These are phyloP conservation scores for Silvanus unidentatus DNA, from an alignment of 2,888 invertebrate species.

Conservation along the genomic window DNA sequence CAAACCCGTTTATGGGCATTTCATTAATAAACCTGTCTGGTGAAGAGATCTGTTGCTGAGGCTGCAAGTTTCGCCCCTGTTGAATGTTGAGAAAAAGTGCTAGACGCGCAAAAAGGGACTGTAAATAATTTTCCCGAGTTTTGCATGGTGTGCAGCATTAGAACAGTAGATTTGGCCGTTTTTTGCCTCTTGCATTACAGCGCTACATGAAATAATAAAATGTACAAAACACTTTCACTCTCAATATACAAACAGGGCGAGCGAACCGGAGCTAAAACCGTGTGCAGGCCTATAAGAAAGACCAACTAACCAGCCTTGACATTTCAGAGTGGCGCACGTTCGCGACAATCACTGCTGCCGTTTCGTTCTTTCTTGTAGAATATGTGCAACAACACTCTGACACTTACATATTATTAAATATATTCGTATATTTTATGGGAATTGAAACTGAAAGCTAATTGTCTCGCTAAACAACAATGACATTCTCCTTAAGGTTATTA, in stretches of 20 bases:
- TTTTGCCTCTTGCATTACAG: background rate
- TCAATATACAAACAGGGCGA: constrained; percentile 2
- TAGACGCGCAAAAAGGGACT: no score
- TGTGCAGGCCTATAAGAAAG: background rate
- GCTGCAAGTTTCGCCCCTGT: no score
- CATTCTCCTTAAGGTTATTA: background rate
- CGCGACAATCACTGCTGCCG: constrained; percentile 35
- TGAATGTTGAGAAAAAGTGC: no score
- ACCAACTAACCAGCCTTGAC: constrained; percentile 33
- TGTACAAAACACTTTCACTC: constrained; percentile 3
- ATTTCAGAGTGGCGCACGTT: constrained; percentile 35
- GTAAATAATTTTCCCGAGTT: no score
- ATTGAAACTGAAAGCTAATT: constrained; percentile 1
- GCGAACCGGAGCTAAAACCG: constrained; percentile 3
- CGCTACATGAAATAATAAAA: no score
- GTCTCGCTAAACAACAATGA: constrained; percentile 1
- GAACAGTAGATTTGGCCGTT: background rate
- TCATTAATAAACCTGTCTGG: no score
- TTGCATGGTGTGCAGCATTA: no score
- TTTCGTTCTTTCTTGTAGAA: no score
- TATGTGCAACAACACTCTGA: background rate
- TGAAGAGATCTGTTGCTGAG: no score
- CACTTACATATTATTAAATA: constrained; percentile 7
- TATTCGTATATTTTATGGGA: constrained; percentile 6
- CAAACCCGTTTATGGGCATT: no score